Evolutionary conservation across 2,113 vertebrate species (phyloP).

Genomic region (Sphyrna mokarran): DNA sequence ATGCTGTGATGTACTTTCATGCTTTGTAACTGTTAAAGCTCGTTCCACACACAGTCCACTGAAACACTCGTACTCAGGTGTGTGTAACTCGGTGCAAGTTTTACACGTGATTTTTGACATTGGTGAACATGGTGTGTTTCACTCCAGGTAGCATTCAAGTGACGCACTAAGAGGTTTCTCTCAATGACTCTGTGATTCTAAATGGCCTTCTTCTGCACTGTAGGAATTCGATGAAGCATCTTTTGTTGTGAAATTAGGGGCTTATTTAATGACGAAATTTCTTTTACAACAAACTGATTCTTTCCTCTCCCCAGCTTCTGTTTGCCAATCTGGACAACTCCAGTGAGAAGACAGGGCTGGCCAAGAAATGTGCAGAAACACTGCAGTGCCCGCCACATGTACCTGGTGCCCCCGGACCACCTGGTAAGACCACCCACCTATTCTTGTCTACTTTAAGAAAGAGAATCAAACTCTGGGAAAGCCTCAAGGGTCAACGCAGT

Average conservation of each 20-base stretch:
- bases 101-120: no score
- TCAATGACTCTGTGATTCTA: not conserved
- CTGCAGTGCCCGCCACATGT: slow-evolving; percentile 43
- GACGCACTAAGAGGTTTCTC: no score
- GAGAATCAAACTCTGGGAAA: not conserved
- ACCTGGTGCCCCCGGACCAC: slow-evolving; percentile 56
- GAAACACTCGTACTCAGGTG: no score
- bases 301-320: slow-evolving; percentile 38
- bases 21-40: no score
- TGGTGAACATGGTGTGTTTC: no score
- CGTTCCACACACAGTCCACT: no score
- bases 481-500: not conserved
- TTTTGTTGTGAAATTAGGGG: not conserved
- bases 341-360: slow-evolving; percentile 54
- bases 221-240: not conserved
- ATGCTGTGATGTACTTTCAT: no score
- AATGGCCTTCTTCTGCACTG: no score
- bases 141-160: no score
- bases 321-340: slow-evolving; percentile 52
- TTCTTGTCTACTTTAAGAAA: not conserved
- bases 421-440: slow-evolving; percentile 48
- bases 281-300: not conserved
- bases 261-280: not conserved
- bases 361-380: slow-evolving; percentile 51
- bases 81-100: no score